phyloP scores from a whole-genome alignment of 2,113 vertebrate genomes.

The human (Homo sapiens) region DNA sequence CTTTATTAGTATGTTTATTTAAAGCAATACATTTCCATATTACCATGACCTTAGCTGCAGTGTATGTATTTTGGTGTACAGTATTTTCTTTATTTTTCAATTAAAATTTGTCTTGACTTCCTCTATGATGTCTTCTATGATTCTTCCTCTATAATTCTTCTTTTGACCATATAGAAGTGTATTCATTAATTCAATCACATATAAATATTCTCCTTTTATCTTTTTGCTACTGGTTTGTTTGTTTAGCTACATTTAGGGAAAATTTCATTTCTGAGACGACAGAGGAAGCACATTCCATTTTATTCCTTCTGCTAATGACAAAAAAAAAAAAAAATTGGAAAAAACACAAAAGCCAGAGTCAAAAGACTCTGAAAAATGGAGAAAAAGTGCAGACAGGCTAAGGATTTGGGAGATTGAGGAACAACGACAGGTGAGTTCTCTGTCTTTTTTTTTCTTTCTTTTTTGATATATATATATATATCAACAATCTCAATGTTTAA shows the following conservation, averaged over 20 bases:
- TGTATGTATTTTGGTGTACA: background rate
- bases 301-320: background rate
- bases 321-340: background rate
- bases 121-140: background rate
- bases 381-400: background rate
- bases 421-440: background rate
- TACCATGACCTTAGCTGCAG: background rate
- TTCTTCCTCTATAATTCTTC: background rate
- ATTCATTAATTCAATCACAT: background rate
- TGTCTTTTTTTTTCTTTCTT: no score
- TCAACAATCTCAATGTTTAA: background rate
- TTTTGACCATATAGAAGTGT: background rate
- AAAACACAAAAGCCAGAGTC: background rate
- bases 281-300: background rate
- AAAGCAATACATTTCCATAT: background rate
- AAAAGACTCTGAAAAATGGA: background rate
- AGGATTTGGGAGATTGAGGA: background rate
- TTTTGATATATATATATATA: no score
- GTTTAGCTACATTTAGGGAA: background rate
- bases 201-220: background rate
- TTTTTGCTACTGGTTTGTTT: background rate
- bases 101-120: background rate
- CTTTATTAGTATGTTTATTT: background rate
- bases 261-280: background rate
- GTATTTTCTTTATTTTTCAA: background rate